Base-by-base conservation (phyloP, 2,113 vertebrate genomes). In the Anser brachyrhynchus region DNA sequence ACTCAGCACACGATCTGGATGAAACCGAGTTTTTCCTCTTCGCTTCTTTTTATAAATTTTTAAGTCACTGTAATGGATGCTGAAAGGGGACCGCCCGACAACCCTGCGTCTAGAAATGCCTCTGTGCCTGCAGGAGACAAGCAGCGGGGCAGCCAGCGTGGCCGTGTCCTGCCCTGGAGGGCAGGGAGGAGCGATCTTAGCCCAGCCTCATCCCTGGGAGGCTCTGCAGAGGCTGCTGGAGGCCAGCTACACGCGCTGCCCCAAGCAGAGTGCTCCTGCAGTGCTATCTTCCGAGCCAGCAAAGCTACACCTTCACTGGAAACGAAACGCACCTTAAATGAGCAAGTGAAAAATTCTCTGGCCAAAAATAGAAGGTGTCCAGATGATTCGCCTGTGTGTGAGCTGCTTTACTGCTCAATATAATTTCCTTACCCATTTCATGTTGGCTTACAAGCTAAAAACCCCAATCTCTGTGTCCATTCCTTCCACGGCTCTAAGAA, bases 191-290 rank as follows among this genome's bases (percentile, higher is more conserved):
- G 20, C 25, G 20, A 49, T 10, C 46, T 49, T 49, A 14, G 37
- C 31, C 39, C 6, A 37, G 73, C 22, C 29, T 39, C 2, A 0
- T 8, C 51, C 43, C 43, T 4, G 19, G 10, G 65, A 61, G 25
- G 18, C 12, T 31, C 54, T 2, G 3, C 1, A 41, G 61, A 29
- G 14, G 59, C 54, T 62, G 35, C 21, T 74, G 37, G 26, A 8
- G 23, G 11, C 23, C 44, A 37, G 58, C n/a, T 7, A 4, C 33
- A 22, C 1, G 0, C 0, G 1, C 17, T 43, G 12, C 29, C 21
- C 43, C 67, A 52, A 25, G 23, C 23, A 52, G 12, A 25, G 51
- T 13, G 35, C 74, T 35, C 35, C 41, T 43, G 57, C 55, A n/a
- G 20, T 3, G 20, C n/a, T 61, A 4, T 17, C 64, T 28, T 41